Conservation (phyloP, 2,113 vertebrate species). For the Xiphophorus hellerii region DNA sequence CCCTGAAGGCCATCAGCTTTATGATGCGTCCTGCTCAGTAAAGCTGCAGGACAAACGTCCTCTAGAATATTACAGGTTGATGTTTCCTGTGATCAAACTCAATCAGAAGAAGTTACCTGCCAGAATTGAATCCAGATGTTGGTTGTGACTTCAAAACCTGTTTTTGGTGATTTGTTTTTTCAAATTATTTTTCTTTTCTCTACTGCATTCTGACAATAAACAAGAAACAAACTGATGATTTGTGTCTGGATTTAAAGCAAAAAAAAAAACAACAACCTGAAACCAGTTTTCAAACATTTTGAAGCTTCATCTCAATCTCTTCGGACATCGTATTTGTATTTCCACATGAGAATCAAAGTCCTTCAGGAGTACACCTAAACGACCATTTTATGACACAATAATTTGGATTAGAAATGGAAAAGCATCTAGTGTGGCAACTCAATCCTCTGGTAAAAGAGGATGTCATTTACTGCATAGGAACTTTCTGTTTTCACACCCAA, state of each 20-base stretch:
- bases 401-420: too few relatives aligned
- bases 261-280: neutral
- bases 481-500: too few relatives aligned
- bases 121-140: neutral
- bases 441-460: too few relatives aligned
- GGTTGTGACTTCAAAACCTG: neutral
- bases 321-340: neutral
- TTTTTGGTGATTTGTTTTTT: neutral
- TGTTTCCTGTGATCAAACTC: neutral
- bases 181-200: neutral
- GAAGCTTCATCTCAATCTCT: neutral
- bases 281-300: neutral
- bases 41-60: neutral
- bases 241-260: neutral
- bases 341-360: neutral
- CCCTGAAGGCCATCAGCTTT: conserved; percentile 45
- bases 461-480: too few relatives aligned
- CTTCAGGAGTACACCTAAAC: neutral
- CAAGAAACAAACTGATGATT: neutral
- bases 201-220: neutral
- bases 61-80: neutral
- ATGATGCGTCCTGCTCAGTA: conserved; percentile 41
- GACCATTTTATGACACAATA: too few relatives aligned
- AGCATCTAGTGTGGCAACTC: too few relatives aligned
- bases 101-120: neutral